These are phyloP conservation scores for Pyrocephalus nanus DNA, from an alignment of 2,797 vertebrate genomes.

Conservation along the genomic window DNA sequence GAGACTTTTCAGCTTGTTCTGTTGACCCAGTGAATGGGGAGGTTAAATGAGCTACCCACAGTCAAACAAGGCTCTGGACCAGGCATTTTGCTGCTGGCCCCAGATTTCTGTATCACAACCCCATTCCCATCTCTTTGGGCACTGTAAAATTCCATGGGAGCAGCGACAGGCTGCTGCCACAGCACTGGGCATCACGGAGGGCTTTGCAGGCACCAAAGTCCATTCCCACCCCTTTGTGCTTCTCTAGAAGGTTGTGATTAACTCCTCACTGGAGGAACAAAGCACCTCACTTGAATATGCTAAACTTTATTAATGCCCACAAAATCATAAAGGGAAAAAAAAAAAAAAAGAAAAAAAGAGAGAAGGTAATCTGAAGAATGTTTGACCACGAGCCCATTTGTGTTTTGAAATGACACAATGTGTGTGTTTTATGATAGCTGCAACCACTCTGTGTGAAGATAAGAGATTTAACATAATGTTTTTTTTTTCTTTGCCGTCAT, in stretches of 20 bases:
- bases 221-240: not conserved
- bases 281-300: not conserved
- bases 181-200: not conserved
- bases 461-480: constrained; percentile 47
- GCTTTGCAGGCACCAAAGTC: not conserved
- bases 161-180: not conserved
- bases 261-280: not conserved
- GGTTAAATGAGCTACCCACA: not conserved
- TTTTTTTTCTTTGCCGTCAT: not conserved
- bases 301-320: not conserved
- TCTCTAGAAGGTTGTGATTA: not conserved
- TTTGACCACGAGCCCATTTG: not conserved
- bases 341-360: not conserved
- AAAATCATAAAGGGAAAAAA: not conserved
- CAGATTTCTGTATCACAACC: not conserved
- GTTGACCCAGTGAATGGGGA: not conserved
- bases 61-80: not conserved
- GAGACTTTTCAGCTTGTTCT: not conserved
- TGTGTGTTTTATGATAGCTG: constrained; percentile 63
- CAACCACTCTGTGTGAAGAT: constrained; percentile 42
- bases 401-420: constrained; percentile 65
- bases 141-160: rapidly evolving
- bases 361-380: constrained; percentile 56
- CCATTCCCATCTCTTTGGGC: not conserved
- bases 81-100: not conserved